Conservation (phyloP, 2,888 invertebrate species). For the Scaptomyza caliginosa region DNA sequence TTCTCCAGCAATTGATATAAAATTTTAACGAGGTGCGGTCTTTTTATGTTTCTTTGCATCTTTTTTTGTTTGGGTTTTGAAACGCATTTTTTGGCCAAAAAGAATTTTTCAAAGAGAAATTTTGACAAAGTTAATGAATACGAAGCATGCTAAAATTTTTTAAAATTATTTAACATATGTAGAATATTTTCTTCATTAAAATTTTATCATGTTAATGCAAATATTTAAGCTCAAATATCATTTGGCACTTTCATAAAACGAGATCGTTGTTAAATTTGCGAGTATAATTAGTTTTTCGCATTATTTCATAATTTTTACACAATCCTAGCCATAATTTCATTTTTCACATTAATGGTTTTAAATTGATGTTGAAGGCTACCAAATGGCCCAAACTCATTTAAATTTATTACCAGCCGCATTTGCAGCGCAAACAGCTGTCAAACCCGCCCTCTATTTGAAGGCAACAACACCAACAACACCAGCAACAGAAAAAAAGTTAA, state of each 20-base stretch:
- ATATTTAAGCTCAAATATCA: not conserved
- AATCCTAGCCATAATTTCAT: constrained; percentile 42
- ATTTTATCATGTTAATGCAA: not conserved
- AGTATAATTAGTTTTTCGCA: constrained; percentile 30
- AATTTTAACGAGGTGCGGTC: constrained; percentile 74
- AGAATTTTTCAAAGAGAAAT: not conserved
- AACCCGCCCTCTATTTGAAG: not conserved
- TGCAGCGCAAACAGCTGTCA: not conserved
- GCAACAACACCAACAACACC: not conserved
- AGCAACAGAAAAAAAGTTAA: constrained; percentile 5
- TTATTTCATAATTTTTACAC: constrained; percentile 33
- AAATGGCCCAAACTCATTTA: constrained; percentile 36
- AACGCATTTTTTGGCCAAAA: no score
- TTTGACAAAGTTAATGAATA: constrained; percentile 7
- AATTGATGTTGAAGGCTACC: constrained; percentile 40
- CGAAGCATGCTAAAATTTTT: not conserved
- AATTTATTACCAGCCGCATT: constrained; percentile 32
- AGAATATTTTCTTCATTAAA: not conserved
- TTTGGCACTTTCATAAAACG: not conserved
- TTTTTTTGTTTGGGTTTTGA: constrained; percentile 13
- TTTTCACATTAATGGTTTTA: constrained; percentile 43
- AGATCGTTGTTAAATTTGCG: not conserved
- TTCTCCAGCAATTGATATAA: constrained; percentile 59
- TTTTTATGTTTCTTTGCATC: constrained; percentile 20
- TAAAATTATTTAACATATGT: not conserved